phyloP scores from a whole-genome alignment of 2,113 vertebrate species.

The Probosciger aterrimus region DNA sequence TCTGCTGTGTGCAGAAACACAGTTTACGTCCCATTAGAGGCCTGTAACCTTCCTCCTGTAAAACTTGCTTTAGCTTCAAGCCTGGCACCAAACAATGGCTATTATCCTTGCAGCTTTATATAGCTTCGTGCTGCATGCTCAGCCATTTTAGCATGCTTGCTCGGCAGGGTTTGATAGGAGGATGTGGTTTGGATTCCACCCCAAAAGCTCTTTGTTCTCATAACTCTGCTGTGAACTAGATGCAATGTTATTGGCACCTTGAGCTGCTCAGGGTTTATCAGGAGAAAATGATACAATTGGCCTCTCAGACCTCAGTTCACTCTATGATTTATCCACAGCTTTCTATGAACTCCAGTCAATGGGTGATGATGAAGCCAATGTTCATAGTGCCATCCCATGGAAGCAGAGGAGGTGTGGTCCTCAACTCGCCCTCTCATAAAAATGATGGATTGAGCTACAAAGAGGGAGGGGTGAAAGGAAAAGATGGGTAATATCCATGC shows the following conservation, averaged over 20 bases:
- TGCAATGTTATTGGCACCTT: neutral
- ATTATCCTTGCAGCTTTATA: neutral
- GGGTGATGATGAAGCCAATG: neutral
- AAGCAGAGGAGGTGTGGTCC: neutral
- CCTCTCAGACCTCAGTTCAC: neutral
- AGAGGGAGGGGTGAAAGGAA: neutral
- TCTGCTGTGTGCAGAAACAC: neutral
- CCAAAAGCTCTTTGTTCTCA: neutral
- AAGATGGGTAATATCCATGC: neutral
- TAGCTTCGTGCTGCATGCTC: neutral
- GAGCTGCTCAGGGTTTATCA: neutral
- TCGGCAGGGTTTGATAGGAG: neutral
- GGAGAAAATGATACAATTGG: neutral
- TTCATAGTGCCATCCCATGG: neutral
- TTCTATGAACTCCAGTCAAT: rapidly evolving
- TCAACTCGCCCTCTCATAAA: neutral
- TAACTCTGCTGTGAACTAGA: neutral
- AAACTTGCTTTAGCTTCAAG: neutral
- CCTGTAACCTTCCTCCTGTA: slow-evolving; percentile 1
- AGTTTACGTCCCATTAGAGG: neutral
- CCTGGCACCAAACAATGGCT: slow-evolving; percentile 1
- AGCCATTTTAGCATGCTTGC: neutral
- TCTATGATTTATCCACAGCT: neutral
- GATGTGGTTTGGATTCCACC: slow-evolving; percentile 3
- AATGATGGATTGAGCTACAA: neutral